A percentile compares a stretch with the other conserved stretches of the same genome.
Conservation (phyloP, 2,888 invertebrate genomes). For the Brachypterus glaber region DNA sequence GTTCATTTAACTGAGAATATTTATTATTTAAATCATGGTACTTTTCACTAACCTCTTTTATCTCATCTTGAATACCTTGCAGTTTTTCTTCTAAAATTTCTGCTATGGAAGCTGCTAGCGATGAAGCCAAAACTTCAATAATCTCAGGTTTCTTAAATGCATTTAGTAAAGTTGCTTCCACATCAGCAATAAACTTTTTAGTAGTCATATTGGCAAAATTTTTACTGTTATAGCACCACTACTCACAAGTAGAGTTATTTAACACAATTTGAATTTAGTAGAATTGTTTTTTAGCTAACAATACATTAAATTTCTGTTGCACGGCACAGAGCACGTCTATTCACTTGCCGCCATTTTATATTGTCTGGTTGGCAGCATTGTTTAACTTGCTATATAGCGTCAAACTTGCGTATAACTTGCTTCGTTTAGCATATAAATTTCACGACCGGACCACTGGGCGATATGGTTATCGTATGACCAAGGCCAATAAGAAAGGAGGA, state of each 20-base stretch:
- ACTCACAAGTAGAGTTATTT: not conserved
- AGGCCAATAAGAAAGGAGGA: too few relatives aligned
- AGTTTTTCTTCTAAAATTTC: not conserved
- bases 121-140: not conserved
- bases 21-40: not conserved
- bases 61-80: not conserved
- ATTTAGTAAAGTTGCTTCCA: not conserved
- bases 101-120: not conserved
- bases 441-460: too few relatives aligned
- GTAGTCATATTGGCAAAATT: not conserved
- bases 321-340: not conserved
- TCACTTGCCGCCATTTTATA: not conserved
- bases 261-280: not conserved
- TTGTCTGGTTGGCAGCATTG: too few relatives aligned
- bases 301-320: not conserved
- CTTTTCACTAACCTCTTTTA: not conserved
- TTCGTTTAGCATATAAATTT: too few relatives aligned
- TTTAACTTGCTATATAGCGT: too few relatives aligned
- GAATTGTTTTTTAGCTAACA: not conserved
- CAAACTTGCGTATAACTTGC: too few relatives aligned
- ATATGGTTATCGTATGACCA: too few relatives aligned
- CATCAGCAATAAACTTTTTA: not conserved
- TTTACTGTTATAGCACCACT: not conserved
- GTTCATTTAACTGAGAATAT: constrained; percentile 1
- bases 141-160: not conserved